Conservation (phyloP, 2,888 invertebrate species). For the Xestia xanthographa region DNA sequence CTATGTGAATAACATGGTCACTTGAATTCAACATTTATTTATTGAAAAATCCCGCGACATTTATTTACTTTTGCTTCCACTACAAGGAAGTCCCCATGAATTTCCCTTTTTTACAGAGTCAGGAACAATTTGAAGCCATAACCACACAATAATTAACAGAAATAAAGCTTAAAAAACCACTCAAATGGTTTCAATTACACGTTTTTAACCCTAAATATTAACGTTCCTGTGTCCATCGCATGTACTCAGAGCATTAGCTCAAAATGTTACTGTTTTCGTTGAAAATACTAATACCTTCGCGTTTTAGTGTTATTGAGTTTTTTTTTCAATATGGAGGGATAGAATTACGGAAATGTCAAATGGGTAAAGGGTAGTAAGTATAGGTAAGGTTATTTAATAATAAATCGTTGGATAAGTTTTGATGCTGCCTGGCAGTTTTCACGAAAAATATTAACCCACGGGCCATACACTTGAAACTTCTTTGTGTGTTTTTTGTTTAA, state of each 20-base stretch:
- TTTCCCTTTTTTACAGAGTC: slow-evolving; percentile 12
- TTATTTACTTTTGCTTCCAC: slow-evolving; percentile 3
- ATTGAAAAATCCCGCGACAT: background rate
- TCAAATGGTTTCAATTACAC: slow-evolving; percentile 46
- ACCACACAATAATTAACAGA: slow-evolving; percentile 41
- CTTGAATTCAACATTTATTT: slow-evolving; percentile 14
- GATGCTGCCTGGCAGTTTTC: background rate
- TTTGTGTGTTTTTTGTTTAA: no score
- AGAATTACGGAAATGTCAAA: slow-evolving; percentile 18
- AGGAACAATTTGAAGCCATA: slow-evolving; percentile 30
- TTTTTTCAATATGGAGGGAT: slow-evolving; percentile 13
- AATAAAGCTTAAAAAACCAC: slow-evolving; percentile 42
- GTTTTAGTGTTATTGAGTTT: slow-evolving; percentile 46
- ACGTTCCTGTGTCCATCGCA: slow-evolving; percentile 67
- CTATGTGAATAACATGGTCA: background rate
- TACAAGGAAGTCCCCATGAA: slow-evolving; percentile 12
- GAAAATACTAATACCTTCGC: slow-evolving; percentile 64
- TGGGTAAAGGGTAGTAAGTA: background rate
- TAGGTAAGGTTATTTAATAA: background rate
- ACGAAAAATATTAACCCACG: no score
- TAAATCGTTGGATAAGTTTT: background rate
- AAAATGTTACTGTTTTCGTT: slow-evolving; percentile 66
- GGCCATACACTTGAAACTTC: no score
- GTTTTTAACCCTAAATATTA: slow-evolving; percentile 59
- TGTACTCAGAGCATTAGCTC: slow-evolving; percentile 66